These are phyloP conservation scores for Ormyrus nitidulus DNA, from an alignment of 2,888 invertebrate species.

Conservation along the genomic window DNA sequence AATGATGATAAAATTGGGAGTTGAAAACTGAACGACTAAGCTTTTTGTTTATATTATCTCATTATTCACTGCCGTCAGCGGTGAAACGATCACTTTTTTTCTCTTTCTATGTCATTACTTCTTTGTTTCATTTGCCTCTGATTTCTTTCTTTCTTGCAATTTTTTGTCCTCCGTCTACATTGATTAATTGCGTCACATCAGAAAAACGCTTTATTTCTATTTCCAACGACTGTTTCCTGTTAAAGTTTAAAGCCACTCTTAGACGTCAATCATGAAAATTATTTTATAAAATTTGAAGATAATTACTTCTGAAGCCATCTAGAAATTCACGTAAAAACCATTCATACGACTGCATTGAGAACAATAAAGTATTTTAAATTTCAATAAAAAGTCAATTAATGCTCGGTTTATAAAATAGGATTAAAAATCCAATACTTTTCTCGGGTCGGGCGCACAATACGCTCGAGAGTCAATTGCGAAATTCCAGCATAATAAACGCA, in stretches of 20 bases:
- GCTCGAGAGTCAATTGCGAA: conserved; percentile 47
- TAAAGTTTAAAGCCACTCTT: no score
- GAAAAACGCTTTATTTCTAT: neutral
- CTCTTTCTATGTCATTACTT: neutral
- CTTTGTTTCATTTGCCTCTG: no score
- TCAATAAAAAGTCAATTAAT: conserved; percentile 31
- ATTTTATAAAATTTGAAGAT: no score
- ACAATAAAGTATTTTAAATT: neutral
- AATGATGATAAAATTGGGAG: no score
- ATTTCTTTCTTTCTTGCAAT: neutral
- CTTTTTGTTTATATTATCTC: conserved; percentile 44
- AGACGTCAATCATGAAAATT: no score
- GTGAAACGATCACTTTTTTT: conserved; percentile 19
- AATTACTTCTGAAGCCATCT: no score
- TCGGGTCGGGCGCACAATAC: neutral
- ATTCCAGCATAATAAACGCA: conserved; percentile 57
- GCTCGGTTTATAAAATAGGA: neutral
- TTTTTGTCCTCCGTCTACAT: neutral
- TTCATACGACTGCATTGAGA: no score
- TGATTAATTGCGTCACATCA: conserved; percentile 40
- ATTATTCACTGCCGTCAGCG: conserved; percentile 49
- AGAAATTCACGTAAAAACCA: no score
- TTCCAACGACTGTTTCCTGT: no score
- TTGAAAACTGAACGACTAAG: conserved; percentile 9
- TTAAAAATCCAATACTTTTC: conserved; percentile 35